Evolutionary conservation across 1,140 invertebrate species (phyloP).

Genomic region (Drosophila grimshawi): DNA sequence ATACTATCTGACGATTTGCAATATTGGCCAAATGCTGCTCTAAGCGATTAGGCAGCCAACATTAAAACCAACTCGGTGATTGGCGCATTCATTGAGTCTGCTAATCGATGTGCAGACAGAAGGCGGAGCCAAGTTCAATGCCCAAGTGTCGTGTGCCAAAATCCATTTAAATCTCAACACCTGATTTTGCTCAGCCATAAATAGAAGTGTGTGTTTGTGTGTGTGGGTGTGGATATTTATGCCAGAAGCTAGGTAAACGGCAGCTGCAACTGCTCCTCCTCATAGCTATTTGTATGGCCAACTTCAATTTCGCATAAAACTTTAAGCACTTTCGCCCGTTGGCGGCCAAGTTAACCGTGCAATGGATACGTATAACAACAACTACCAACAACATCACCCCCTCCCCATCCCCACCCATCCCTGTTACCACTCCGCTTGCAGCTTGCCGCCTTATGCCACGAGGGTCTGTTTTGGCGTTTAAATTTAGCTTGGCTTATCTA

Average conservation of each 20-base stretch:
- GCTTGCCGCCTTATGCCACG: constrained; percentile 7
- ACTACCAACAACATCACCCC: background rate
- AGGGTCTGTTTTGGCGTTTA: constrained; percentile 58
- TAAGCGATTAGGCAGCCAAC: constrained; percentile 12
- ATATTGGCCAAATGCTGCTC: background rate
- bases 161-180: constrained; percentile 41
- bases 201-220: background rate
- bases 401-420: too few species aligned
- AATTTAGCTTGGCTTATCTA: constrained; percentile 57
- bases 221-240: constrained; percentile 32
- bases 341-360: constrained; percentile 42
- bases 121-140: constrained; percentile 7
- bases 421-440: too few species aligned
- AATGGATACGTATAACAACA: constrained; percentile 3
- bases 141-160: constrained; percentile 22
- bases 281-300: constrained; percentile 57
- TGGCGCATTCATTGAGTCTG: constrained; percentile 5
- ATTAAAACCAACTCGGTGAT: constrained; percentile 11
- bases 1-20: constrained; percentile 8
- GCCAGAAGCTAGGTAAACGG: constrained; percentile 17
- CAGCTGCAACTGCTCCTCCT: background rate
- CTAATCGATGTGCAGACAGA: background rate
- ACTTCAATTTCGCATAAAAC: constrained; percentile 77
- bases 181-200: constrained; percentile 15
- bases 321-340: constrained; percentile 73